phyloP scores from a whole-genome alignment of 2,888 invertebrate species.

The Frankliniella intonsa region DNA sequence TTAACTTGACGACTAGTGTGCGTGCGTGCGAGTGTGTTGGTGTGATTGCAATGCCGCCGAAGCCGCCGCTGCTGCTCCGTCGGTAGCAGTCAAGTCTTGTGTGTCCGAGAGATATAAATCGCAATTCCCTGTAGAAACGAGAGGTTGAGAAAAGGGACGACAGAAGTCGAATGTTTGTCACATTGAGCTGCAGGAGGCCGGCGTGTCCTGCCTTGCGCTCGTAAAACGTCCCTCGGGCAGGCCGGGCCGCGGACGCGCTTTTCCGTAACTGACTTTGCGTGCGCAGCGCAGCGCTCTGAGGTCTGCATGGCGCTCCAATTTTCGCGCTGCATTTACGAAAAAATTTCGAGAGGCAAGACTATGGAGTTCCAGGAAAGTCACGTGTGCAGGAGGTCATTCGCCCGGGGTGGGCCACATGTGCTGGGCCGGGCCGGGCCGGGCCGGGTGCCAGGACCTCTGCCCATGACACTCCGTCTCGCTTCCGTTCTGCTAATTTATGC shows the following conservation, averaged over 20 bases:
- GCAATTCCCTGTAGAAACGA: no score
- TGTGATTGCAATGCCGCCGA: background rate
- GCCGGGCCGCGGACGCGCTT: no score
- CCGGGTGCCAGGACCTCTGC: background rate
- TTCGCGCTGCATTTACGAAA: no score
- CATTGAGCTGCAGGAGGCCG: background rate
- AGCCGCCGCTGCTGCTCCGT: no score
- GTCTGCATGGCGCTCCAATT: background rate
- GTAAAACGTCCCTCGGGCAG: background rate
- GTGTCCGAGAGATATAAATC: no score
- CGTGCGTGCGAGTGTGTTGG: background rate
- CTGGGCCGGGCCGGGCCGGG: no score
- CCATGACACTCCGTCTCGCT: background rate
- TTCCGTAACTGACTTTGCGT: no score
- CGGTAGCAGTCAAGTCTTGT: no score
- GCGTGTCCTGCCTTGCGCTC: background rate
- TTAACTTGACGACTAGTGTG: constrained; percentile 17
- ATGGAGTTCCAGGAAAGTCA: no score
- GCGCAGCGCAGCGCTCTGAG: background rate
- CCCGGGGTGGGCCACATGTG: background rate
- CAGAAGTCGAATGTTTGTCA: no score
- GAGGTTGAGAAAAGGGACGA: no score
- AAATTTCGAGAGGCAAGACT: no score
- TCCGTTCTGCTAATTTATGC: background rate
- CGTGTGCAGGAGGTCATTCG: background rate